Percentiles rank a stretch among this genome's conserved stretches.
Conservation (phyloP, 2,888 invertebrate genomes). For the Luffia ferchaultella region DNA sequence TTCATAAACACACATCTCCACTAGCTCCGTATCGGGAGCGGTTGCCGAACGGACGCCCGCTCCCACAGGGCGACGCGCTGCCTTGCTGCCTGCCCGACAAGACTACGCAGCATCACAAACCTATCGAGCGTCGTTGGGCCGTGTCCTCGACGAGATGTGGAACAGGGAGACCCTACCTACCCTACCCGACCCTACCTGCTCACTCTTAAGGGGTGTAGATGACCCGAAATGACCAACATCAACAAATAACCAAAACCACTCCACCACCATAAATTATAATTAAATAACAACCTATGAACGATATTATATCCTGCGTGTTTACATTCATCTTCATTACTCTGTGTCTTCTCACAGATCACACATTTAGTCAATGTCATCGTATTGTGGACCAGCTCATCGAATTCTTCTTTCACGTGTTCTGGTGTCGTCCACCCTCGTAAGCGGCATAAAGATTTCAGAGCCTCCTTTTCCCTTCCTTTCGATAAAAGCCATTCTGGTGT, state of each 20-base stretch:
- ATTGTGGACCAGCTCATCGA: conserved; percentile 41
- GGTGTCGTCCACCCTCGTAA: conserved; percentile 62
- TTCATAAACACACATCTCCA: no score
- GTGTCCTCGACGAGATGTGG: no score
- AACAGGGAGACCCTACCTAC: no score
- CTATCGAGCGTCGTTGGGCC: no score
- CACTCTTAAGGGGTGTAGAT: not conserved
- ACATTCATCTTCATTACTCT: conserved; percentile 28
- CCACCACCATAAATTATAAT: no score
- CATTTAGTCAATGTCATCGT: conserved; percentile 39
- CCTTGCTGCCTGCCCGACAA: no score
- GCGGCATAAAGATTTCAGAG: conserved; percentile 56
- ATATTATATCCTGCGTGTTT: conserved; percentile 37
- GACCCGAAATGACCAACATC: conserved; percentile 2
- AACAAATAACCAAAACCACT: no score
- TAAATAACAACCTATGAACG: conserved; percentile 37
- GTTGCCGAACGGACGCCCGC: no score
- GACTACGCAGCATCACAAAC: no score
- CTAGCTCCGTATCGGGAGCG: no score
- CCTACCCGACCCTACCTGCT: no score
- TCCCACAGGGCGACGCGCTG: no score
- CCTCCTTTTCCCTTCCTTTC: conserved; percentile 53
- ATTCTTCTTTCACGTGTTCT: conserved; percentile 53
- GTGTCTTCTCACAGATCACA: conserved; percentile 39
- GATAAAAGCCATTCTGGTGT: conserved; percentile 65